A percentile compares a stretch with the other conserved stretches of the same genome.
Conservation (phyloP, 2,888 invertebrate species). For the Hirtodrosophila duncani region DNA sequence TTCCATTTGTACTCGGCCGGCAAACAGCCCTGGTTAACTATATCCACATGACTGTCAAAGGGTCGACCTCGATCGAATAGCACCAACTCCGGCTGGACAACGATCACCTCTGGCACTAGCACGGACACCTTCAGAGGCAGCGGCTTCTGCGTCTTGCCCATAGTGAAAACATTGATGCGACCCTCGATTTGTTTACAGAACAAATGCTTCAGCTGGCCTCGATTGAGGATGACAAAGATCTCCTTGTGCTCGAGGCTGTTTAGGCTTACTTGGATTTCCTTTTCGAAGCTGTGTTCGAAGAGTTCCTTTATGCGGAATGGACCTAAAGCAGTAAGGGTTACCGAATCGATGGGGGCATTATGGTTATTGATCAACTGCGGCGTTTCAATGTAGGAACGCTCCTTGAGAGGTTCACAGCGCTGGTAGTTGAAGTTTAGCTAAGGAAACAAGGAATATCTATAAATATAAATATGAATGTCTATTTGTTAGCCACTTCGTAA, state of each 20-base stretch:
- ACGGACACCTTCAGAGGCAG: slow-evolving; percentile 46
- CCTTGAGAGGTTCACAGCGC: slow-evolving; percentile 46
- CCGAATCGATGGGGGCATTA: slow-evolving; percentile 8
- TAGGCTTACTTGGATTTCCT: slow-evolving; percentile 39
- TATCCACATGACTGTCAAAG: slow-evolving; percentile 35
- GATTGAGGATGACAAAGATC: slow-evolving; percentile 55
- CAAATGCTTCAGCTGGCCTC: slow-evolving; percentile 34
- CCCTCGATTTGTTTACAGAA: slow-evolving; percentile 56
- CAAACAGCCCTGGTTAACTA: slow-evolving; percentile 58
- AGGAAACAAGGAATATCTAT: no score
- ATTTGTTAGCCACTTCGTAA: no score
- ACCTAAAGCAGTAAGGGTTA: slow-evolving; percentile 50
- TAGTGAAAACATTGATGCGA: slow-evolving; percentile 47
- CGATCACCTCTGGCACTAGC: slow-evolving; percentile 51
- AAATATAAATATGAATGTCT: no score
- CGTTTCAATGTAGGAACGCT: slow-evolving; percentile 35
- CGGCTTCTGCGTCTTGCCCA: slow-evolving; percentile 44
- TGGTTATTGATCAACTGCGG: slow-evolving; percentile 30
- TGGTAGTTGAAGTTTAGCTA: slow-evolving; percentile 50
- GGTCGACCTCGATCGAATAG: slow-evolving; percentile 59
- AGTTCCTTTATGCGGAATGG: slow-evolving; percentile 62
- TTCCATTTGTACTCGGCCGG: slow-evolving; percentile 65
- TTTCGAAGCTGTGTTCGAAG: slow-evolving; percentile 44
- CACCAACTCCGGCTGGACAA: slow-evolving; percentile 55
- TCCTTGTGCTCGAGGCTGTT: slow-evolving; percentile 45